These are phyloP conservation scores for Coregonus suidteri DNA, from an alignment of 2,797 vertebrate species.

Conservation along the genomic window DNA sequence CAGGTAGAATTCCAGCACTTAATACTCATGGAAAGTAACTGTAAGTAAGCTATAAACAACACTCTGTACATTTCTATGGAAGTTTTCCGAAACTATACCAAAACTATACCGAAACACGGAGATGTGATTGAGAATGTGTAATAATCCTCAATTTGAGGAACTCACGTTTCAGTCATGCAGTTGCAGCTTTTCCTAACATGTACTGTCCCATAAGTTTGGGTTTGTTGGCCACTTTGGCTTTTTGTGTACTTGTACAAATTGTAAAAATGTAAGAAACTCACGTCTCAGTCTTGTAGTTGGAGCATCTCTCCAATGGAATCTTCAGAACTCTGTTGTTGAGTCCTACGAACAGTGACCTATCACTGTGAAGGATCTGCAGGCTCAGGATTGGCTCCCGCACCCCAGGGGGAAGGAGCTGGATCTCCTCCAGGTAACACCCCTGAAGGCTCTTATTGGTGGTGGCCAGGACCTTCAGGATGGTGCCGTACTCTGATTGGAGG, in stretches of 20 bases:
- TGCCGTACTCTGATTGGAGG: conserved; percentile 85
- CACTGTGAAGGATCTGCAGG: conserved; percentile 93
- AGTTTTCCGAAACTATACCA: background rate
- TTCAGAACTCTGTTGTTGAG: conserved; percentile 88
- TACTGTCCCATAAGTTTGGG: too few relatives aligned
- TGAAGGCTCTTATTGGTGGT: conserved; percentile 89
- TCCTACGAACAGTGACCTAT: conserved; percentile 92
- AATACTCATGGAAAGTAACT: background rate
- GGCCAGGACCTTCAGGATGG: conserved; percentile 93
- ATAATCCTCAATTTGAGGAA: background rate
- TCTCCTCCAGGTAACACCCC: conserved; percentile 96
- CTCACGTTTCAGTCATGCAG: conserved; percentile 89
- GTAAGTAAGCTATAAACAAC: background rate
- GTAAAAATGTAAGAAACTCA: conserved; percentile 67
- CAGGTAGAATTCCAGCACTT: background rate
- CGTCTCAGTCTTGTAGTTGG: conserved; percentile 86
- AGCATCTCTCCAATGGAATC: conserved; percentile 92
- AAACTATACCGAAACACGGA: too few relatives aligned
- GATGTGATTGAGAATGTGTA: background rate
- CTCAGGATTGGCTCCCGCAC: conserved; percentile 88
- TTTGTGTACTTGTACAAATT: too few relatives aligned
- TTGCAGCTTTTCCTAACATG: conserved; percentile 78
- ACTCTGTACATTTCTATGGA: background rate
- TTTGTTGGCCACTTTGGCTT: too few relatives aligned
- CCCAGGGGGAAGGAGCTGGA: conserved; percentile 87